Evolutionary conservation across 2,888 invertebrate genomes (phyloP), one percentile per base, ranked within the genome.

Genomic region (Parnassius glacialis): DNA sequence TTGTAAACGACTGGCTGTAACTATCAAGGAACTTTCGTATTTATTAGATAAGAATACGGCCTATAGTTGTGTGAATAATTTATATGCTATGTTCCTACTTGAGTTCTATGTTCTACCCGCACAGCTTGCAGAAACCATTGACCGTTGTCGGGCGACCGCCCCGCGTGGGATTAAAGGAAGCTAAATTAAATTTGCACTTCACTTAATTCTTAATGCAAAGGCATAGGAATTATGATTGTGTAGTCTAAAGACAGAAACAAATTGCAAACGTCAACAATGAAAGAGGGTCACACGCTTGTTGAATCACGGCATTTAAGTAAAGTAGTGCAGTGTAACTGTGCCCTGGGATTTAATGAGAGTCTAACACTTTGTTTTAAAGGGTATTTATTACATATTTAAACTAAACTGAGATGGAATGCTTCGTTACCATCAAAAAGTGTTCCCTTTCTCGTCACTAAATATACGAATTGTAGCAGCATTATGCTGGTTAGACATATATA

Each of bases 261-360:
- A 47, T 64, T 76, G 70, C 80, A 69, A 54, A 62, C 64, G 59
- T 70, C 75, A 70, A 87, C 88, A 89, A 88, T 88, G 71, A 80
- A 72, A 72, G 72, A 74, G 70, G 74, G 78, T 87, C 87, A 72
- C 87, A 87, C 84, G 81, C 71, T 75, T 70, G 74, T 80, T 80
- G 81, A 79, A 77, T 81, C 79, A 78, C 74, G 72, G 57, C 71
- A 69, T 72, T 76, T 74, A 78, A 81, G 80, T 83, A 77, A 85
- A 89, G 73, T 87, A 85, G 88, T 81, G 79, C 87, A 85, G 79
- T 87, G 78, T 84, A 80, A 84, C 83, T 83, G 82, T 81, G 83
- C 65, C 76, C 73, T 75, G 78, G 70, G 77, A 75, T 70, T 73
- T 54, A 42, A 62, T 54, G 47, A 54, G 50, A 62, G 12, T 50